Base-by-base conservation (phyloP, 2,888 invertebrate genomes). In the Crioceris asparagi region DNA sequence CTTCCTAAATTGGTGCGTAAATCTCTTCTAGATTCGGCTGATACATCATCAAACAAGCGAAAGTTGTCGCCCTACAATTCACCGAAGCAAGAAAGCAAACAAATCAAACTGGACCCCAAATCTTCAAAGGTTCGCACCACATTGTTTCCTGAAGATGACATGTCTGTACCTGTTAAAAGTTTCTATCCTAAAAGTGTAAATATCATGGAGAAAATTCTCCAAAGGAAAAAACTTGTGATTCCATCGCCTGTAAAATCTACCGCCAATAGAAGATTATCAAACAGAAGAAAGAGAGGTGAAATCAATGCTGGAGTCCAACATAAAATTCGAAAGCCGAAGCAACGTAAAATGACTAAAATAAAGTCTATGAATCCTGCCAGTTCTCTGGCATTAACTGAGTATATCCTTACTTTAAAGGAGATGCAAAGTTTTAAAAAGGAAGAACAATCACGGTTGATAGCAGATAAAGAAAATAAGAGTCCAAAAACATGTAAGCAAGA, bases 291-390 rank as follows among this genome's bases (percentile, higher is more conserved):
- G 32, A 3, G 11, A 15, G 77, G 77, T 0, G 71, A 73, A 54
- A 77, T 80, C n/a, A 79, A 80, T 53, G 64, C 69, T 40, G 79
- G 79, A 1, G 79, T 80, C 0, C 60, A 66, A 39, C 79, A 80
- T 51, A 73, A 68, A 41, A 76, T 80, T 35, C 67, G 68, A 32
- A 77, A 72, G 54, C 77, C 77, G 1, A 79, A 73, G 58, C 55
- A 64, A 1, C 66, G 67, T 35, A 56, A 55, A 40, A 29, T 47
- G 7, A 40, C 41, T 6, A 55, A 53, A 36, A 39, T 40, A 8
- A 44, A 47, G 10, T 31, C 57, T 5, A 33, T 52, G 16, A 56
- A 56, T 41, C 48, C 57, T 3, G 49, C 59, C 1, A 57, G 58
- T 38, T 57, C 59, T 35, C 54, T 54, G 10, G 44, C 52, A 32